Conservation (phyloP, 2,797 vertebrate species). For the Pristis pectinata region DNA sequence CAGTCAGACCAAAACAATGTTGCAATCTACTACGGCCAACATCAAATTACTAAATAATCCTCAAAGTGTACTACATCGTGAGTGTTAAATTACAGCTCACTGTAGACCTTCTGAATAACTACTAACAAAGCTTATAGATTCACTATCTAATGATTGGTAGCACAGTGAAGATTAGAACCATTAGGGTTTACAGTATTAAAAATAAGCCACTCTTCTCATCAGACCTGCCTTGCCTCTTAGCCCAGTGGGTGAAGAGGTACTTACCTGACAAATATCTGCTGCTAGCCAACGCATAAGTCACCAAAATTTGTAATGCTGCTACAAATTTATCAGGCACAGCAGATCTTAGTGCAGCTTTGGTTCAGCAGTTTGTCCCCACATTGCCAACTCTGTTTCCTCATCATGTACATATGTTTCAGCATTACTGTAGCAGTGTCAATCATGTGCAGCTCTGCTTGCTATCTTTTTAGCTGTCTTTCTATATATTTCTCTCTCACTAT, state of each 20-base stretch:
- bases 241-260: neutral
- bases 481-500: too few relatives aligned
- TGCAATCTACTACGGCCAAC: neutral
- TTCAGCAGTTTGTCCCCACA: neutral
- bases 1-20: neutral
- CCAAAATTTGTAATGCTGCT: neutral
- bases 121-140: neutral
- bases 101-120: neutral
- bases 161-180: neutral
- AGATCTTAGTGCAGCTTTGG: neutral
- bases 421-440: too few relatives aligned
- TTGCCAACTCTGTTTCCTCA: too few relatives aligned
- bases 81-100: neutral
- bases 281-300: neutral
- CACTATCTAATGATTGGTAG: neutral
- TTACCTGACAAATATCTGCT: neutral
- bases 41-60: neutral
- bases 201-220: neutral
- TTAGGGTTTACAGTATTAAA: too few relatives aligned
- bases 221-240: neutral
- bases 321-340: neutral
- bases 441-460: too few relatives aligned
- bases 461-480: too few relatives aligned
- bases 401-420: too few relatives aligned
- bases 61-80: neutral